phyloP scores from a whole-genome alignment of 2,888 invertebrate species.

The Psylliodes chrysocephalus region DNA sequence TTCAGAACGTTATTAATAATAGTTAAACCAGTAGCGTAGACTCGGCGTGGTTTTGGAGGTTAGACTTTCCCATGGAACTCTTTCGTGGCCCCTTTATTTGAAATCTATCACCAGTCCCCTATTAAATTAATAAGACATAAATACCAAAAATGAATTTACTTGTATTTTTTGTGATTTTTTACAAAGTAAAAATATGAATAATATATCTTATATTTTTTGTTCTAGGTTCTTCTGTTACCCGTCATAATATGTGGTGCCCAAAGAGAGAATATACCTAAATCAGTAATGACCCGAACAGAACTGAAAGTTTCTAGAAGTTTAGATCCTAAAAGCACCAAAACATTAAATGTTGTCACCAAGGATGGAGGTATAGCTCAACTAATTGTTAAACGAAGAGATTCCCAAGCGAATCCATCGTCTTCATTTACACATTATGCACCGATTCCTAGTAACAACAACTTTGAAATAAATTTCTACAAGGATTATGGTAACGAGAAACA shows the following conservation, averaged over 20 bases:
- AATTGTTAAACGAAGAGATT: constrained; percentile 77
- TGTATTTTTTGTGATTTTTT: no score
- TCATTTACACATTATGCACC: constrained; percentile 36
- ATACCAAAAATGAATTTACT: no score
- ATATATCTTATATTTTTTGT: not conserved
- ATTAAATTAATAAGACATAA: no score
- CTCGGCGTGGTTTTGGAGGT: no score
- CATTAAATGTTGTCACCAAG: constrained; percentile 79
- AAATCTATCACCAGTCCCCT: no score
- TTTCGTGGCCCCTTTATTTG: no score
- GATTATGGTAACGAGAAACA: constrained; percentile 21
- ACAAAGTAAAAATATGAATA: no score
- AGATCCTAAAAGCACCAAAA: constrained; percentile 80
- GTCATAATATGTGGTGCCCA: not conserved
- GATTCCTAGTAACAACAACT: constrained; percentile 55
- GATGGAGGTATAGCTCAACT: constrained; percentile 81
- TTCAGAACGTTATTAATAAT: no score
- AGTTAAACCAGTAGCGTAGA: no score
- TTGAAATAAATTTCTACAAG: constrained; percentile 18
- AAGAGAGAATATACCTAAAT: constrained; percentile 59
- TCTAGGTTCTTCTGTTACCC: not conserved
- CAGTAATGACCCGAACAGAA: constrained; percentile 76
- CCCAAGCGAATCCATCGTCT: constrained; percentile 59
- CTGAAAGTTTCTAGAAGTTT: constrained; percentile 81
- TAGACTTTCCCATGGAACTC: no score